These are phyloP conservation scores for Microctonus hyperodae DNA, from an alignment of 2,888 invertebrate genomes.

Conservation along the genomic window DNA sequence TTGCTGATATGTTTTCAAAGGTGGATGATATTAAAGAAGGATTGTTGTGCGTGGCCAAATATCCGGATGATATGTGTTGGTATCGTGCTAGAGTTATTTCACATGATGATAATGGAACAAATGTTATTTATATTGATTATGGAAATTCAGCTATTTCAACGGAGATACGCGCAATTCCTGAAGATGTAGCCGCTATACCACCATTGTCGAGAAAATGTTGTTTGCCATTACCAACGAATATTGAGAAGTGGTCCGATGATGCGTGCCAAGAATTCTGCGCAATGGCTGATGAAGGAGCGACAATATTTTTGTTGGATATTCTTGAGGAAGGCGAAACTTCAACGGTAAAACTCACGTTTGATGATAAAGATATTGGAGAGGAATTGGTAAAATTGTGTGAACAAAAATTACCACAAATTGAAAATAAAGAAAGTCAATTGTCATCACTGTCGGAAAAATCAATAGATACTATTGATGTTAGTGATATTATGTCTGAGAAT, in stretches of 20 bases:
- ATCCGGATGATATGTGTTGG: conserved; percentile 72
- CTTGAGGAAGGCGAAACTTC: conserved; percentile 70
- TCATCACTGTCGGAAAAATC: not conserved
- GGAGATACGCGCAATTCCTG: conserved; percentile 70
- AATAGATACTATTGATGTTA: not conserved
- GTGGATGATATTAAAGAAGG: conserved; percentile 68
- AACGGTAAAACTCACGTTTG: conserved; percentile 71
- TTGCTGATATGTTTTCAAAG: conserved; percentile 66
- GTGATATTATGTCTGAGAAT: not conserved
- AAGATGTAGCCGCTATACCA: conserved; percentile 67
- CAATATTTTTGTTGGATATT: conserved; percentile 65
- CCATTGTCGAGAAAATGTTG: conserved; percentile 72
- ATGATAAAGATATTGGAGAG: conserved; percentile 30
- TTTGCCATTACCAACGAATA: conserved; percentile 65
- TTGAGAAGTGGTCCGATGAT: conserved; percentile 61
- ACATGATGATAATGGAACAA: conserved; percentile 66
- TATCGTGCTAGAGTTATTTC: conserved; percentile 72
- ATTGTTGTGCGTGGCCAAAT: conserved; percentile 72
- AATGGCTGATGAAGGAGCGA: conserved; percentile 64
- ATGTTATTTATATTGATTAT: conserved; percentile 74
- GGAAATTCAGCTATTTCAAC: conserved; percentile 72
- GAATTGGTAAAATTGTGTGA: conserved; percentile 27
- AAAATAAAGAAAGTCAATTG: not conserved
- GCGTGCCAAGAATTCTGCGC: conserved; percentile 58
- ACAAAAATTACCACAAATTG: conserved; percentile 30